Evolutionary conservation across 2,888 invertebrate species (phyloP), one percentile per base, ranked within the genome.

Genomic region (Osmoderma eremita): DNA sequence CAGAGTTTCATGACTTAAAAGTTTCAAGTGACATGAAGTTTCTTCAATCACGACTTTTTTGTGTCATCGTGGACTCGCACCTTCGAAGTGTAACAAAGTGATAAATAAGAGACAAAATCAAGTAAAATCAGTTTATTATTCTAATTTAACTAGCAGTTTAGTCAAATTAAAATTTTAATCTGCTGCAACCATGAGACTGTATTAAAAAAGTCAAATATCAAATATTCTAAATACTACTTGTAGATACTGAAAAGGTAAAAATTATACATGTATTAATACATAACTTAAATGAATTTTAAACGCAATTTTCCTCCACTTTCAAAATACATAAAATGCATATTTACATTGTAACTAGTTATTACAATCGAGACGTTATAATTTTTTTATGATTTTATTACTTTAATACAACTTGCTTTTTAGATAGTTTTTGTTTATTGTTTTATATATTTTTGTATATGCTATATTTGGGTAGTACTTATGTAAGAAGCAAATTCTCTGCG

Each of bases 211-310:
- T 63, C 53, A 63, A 63, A 51, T 63, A 63, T 53, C 58, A 61
- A 61, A 68, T 66, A 70, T 67, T 69, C 67, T 69, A 67, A 53
- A 64, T 54, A 69, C 70, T 69, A 69, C 58, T n/a, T 30, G 54
- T 65, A 64, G 50, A 71, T 71, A 71, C 71, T 71, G 71, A 69
- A 71, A 67, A 66, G 71, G 69, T 71, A 69, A 61, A 69, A 69
- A 69, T 67, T 68, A 54, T 69, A 69, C 49, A 30, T 30, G n/a
- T n/a, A 49, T 17, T 53, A 51, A 30, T 54, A 56, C 17, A 41
- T 63, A 53, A 65, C 58, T 65, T 65, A 65, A 48, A 48, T 56
- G 42, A 42, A 54, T 54, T 15, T 24, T 42, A 39, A 48, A 49
- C 36, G n/a, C 13, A 30, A 13, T 36, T 53, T 58, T 65, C 49